These are phyloP conservation scores for Acromyrmex heyeri DNA, from an alignment of 1,140 invertebrate genomes.

Conservation along the genomic window DNA sequence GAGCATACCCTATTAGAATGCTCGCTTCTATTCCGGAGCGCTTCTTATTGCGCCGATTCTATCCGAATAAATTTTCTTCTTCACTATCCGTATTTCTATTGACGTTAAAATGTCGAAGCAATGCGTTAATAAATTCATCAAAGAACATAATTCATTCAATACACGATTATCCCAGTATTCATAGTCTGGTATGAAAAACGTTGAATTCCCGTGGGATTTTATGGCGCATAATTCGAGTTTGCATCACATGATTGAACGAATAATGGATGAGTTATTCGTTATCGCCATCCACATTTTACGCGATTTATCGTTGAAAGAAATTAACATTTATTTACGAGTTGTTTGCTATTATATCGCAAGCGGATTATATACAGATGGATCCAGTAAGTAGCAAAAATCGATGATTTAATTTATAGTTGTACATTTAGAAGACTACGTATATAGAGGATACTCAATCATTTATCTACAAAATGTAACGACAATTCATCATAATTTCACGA, in stretches of 20 bases:
- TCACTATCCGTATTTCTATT: conserved; percentile 11
- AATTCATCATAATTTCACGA: background rate
- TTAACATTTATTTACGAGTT: conserved; percentile 23
- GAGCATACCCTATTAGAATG: conserved; percentile 52
- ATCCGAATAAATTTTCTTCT: conserved; percentile 29
- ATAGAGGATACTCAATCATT: background rate
- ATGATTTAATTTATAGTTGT: background rate
- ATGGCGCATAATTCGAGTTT: conserved; percentile 6
- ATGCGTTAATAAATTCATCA: conserved; percentile 27
- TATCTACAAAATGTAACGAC: background rate
- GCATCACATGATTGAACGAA: conserved; percentile 18
- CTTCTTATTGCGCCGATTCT: conserved; percentile 34
- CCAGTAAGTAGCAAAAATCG: background rate
- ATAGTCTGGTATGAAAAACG: conserved; percentile 13
- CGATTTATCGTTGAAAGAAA: conserved; percentile 14
- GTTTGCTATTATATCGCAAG: conserved; percentile 12
- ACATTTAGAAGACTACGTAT: background rate
- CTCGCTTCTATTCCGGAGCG: background rate
- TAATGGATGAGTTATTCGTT: conserved; percentile 28
- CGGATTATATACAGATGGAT: background rate
- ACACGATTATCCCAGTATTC: conserved; percentile 33
- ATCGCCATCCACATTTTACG: background rate
- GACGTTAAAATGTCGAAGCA: background rate
- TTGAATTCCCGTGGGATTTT: background rate
- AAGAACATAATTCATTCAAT: conserved; percentile 45